phyloP scores from a whole-genome alignment of 1,140 invertebrate genomes.

The Periplaneta americana region DNA sequence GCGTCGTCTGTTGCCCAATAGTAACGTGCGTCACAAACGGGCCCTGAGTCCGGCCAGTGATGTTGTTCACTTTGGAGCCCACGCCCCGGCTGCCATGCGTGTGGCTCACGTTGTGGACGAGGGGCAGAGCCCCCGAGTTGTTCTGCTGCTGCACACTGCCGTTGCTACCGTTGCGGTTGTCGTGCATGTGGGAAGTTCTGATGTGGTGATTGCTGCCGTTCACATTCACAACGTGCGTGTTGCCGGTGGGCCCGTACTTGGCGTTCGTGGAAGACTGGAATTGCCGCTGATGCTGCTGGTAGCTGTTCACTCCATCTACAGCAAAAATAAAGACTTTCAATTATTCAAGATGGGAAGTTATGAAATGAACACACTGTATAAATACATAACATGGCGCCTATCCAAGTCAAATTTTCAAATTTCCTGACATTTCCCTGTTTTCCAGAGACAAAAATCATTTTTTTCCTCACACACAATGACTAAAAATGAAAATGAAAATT shows the following conservation, averaged over 20 bases:
- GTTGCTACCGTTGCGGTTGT: conserved; percentile 24
- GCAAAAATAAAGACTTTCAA: neutral
- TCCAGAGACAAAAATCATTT: too few relatives aligned
- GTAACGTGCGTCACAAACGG: conserved; percentile 53
- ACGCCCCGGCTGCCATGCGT: neutral
- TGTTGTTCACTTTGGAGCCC: neutral
- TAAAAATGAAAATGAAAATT: too few relatives aligned
- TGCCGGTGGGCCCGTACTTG: neutral
- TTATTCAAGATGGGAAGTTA: too few relatives aligned
- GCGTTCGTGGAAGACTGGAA: neutral
- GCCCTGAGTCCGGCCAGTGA: conserved; percentile 35
- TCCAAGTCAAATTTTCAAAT: too few relatives aligned
- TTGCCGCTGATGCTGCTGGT: neutral
- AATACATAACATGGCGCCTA: too few relatives aligned
- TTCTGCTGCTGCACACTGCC: conserved; percentile 17
- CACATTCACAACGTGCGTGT: neutral
- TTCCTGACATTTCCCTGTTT: too few relatives aligned
- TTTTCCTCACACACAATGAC: too few relatives aligned
- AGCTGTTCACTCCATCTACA: neutral
- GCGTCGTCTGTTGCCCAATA: conserved; percentile 28
- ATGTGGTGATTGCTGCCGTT: neutral
- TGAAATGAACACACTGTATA: too few relatives aligned
- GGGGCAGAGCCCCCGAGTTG: neutral
- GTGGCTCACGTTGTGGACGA: neutral
- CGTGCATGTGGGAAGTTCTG: neutral